Percentiles rank a stretch among this genome's conserved stretches.
Conservation (phyloP, 37 sponge, comb jelly and placozoan genomes). For the Hexactinellida sp. region DNA sequence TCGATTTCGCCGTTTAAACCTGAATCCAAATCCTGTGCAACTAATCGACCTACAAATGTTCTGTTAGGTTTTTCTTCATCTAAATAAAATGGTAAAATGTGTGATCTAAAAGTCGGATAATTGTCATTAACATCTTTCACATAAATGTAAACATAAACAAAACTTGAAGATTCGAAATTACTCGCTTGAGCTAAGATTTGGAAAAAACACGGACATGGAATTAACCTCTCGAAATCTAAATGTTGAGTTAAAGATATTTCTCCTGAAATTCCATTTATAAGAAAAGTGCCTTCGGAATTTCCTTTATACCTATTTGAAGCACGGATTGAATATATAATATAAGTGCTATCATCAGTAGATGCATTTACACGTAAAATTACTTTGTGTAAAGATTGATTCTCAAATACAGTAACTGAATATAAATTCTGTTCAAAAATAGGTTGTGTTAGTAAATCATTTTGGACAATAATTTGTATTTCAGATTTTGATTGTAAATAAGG, state of each 20-base stretch:
- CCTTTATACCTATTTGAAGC: slow-evolving; percentile 26
- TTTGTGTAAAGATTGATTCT: neutral
- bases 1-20: neutral
- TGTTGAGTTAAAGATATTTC: neutral
- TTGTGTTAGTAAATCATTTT: neutral
- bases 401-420: neutral
- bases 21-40: neutral
- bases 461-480: neutral
- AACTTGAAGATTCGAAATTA: neutral
- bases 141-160: neutral
- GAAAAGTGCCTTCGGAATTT: slow-evolving; percentile 27
- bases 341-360: neutral
- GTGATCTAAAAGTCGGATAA: neutral
- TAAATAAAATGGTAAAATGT: neutral
- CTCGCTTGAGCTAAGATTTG: slow-evolving; percentile 20
- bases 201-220: slow-evolving; percentile 21
- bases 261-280: neutral
- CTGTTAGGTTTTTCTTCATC: neutral
- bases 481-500: neutral
- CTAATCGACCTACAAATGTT: neutral
- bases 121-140: neutral
- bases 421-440: neutral
- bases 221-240: slow-evolving; percentile 30
- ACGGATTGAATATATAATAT: slow-evolving; percentile 9
- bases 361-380: neutral